phyloP scores from a whole-genome alignment of 2,797 vertebrate species.

The Poeciliopsis turneri region DNA sequence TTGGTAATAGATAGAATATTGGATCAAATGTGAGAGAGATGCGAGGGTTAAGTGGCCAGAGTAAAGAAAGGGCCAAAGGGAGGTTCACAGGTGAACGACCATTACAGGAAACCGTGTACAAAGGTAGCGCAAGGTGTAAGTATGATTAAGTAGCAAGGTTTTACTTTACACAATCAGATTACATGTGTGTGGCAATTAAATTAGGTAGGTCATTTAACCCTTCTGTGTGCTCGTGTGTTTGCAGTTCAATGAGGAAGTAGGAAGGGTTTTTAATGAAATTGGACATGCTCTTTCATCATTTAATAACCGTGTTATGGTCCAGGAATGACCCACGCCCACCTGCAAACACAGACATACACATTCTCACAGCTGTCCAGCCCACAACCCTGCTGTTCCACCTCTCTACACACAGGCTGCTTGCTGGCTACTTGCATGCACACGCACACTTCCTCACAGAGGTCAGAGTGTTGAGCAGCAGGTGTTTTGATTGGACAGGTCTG shows the following conservation, averaged over 20 bases:
- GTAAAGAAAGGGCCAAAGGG: conserved; percentile 25
- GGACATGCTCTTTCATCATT: conserved; percentile 78
- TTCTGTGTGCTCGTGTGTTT: conserved; percentile 33
- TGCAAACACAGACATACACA: conserved; percentile 23
- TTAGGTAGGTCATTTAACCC: conserved; percentile 53
- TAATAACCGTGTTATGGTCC: conserved; percentile 74
- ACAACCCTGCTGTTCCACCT: conserved; percentile 41
- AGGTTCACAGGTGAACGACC: conserved; percentile 9
- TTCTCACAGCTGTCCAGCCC: conserved; percentile 28
- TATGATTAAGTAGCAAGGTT: conserved; percentile 60
- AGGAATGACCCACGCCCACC: conserved; percentile 64
- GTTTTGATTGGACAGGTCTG: conserved; percentile 70
- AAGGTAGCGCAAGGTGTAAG: conserved; percentile 43
- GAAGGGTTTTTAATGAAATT: conserved; percentile 55
- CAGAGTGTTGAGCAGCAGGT: conserved; percentile 69
- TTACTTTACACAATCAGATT: conserved; percentile 64
- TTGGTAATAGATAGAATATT: background rate
- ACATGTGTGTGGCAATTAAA: conserved; percentile 66
- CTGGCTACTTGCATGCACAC: conserved; percentile 17
- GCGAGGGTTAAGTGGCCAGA: conserved; percentile 8
- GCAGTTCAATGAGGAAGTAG: conserved; percentile 15
- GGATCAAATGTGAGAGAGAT: background rate
- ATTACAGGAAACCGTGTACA: conserved; percentile 21
- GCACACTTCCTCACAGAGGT: conserved; percentile 35
- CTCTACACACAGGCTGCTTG: conserved; percentile 36